Base-by-base conservation (phyloP, 2,888 invertebrate genomes). In the Sympetrum striolatum region DNA sequence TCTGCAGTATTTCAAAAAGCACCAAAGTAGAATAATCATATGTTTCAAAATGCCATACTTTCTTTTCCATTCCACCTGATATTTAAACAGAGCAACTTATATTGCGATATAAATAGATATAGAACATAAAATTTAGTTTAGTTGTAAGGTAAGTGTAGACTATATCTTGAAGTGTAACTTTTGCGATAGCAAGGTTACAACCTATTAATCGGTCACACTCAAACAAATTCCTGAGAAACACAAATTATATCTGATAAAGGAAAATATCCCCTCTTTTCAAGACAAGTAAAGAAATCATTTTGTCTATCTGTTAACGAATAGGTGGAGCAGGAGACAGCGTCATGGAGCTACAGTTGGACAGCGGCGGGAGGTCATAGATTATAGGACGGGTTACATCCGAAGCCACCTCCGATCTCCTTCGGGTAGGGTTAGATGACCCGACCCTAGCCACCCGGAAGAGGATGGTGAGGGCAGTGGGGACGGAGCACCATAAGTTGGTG, bases 401-500 rank as follows among this genome's bases (percentile, higher is more conserved):
- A 98, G 98, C 92, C 97, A 98, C 94, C 96, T 98, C 93, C 96
- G 98, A 92, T 98, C 98, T 93, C 98, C 98, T 90, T 98, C 98
- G 92, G 98, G 98, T 93, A 96, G 98, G 94, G 98, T 98, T 94
- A 96, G 98, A 96, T 98, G 97, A 98, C 96, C 96, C 90, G 90
- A 86, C 86, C 86, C 86, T 15, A 86, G 86, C 86, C 86, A 86
- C 60, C 81, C 86, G 60, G 86, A 86, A 5, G 86, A 86, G 86
- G 86, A 86, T 22, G 86, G 86, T n/a, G 86, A 86, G 86, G 86
- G 86, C 14, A 86, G 86, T 22, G 82, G 82, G 53, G 86, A 37
- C 14, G 22, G n/a, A 1, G 60, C 35, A 22, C 60, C 86, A 37
- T 60, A 58, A 22, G 37, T 58, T 14, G 18, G 37, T 58, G 53